phyloP scores from a whole-genome alignment of 1,140 invertebrate species.

The Papilio xuthus region DNA sequence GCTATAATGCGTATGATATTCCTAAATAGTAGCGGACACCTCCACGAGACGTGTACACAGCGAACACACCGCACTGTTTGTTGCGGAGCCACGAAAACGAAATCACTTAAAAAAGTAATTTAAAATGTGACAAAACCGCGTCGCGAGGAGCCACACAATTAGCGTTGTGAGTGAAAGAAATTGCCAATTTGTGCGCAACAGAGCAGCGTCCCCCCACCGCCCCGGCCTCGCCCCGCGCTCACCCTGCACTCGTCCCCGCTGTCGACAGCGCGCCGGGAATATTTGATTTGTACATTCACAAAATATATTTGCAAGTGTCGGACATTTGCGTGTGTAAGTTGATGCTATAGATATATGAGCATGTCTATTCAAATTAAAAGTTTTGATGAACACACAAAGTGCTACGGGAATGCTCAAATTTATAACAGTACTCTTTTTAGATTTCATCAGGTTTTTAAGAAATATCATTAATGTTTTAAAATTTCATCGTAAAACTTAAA shows the following conservation, averaged over 20 bases:
- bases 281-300: constrained; percentile 42
- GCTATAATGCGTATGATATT: too few species aligned
- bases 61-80: constrained; percentile 27
- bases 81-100: constrained; percentile 15
- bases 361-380: background rate
- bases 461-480: background rate
- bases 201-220: constrained; percentile 44
- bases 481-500: background rate
- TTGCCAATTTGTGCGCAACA: constrained; percentile 51
- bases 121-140: constrained; percentile 32
- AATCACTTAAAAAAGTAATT: constrained; percentile 32
- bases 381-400: too few species aligned
- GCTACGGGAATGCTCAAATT: background rate
- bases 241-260: constrained; percentile 27
- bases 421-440: background rate
- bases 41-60: background rate
- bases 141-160: constrained; percentile 39
- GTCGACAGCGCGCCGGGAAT: background rate
- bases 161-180: constrained; percentile 42
- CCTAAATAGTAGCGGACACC: background rate
- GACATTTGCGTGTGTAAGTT: too few species aligned
- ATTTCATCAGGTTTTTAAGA: background rate
- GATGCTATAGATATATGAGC: background rate
- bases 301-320: background rate
- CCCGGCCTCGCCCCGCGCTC: constrained; percentile 32